phyloP scores from a whole-genome alignment of 2,888 invertebrate genomes.

The Corbicula japonica region DNA sequence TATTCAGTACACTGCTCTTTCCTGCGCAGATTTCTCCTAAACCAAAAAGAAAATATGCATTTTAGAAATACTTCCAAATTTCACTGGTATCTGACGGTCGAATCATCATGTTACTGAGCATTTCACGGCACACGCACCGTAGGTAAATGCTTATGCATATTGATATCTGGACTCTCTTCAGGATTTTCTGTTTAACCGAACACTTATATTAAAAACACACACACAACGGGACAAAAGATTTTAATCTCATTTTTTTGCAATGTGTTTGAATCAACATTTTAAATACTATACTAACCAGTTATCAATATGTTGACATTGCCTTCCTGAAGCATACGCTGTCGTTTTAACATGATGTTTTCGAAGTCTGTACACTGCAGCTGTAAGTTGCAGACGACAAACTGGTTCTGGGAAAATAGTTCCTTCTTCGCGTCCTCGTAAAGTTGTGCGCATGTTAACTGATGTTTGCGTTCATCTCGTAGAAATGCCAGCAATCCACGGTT shows the following conservation, averaged over 20 bases:
- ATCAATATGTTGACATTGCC: slow-evolving; percentile 19
- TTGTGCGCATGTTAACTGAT: slow-evolving; percentile 10
- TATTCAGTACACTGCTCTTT: slow-evolving; percentile 36
- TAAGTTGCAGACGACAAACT: slow-evolving; percentile 8
- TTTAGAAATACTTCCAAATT: no score
- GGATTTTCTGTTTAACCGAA: no score
- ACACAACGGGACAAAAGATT: no score
- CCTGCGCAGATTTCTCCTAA: slow-evolving; percentile 39
- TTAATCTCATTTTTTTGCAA: no score
- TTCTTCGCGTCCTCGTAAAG: not conserved
- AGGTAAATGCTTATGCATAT: no score
- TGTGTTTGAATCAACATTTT: not conserved
- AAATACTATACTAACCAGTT: slow-evolving; percentile 4
- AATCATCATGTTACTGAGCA: no score
- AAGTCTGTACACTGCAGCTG: slow-evolving; percentile 8
- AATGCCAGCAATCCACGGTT: not conserved
- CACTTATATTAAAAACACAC: no score
- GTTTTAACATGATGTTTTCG: slow-evolving; percentile 1
- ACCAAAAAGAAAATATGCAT: not conserved
- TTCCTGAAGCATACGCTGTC: not conserved
- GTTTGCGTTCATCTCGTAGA: not conserved
- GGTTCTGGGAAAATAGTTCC: slow-evolving; percentile 2
- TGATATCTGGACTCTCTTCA: no score
- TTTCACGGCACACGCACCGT: no score
- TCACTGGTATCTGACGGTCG: no score